Conservation (phyloP, 2,113 vertebrate genomes). For the Chionodraco myersi region DNA sequence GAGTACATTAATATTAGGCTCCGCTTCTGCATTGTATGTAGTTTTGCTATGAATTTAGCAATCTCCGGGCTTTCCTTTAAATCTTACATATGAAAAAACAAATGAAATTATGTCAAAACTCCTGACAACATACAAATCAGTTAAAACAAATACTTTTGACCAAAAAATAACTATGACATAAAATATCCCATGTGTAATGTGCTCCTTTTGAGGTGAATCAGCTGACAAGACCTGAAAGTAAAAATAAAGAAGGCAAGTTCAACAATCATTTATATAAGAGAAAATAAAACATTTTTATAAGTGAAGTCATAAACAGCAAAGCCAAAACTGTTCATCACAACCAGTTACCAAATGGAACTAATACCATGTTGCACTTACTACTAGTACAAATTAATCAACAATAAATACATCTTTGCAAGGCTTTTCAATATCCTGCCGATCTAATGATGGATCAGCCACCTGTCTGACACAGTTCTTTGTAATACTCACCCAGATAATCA, state of each 20-base stretch:
- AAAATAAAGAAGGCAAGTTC: not conserved
- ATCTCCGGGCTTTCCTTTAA: not conserved
- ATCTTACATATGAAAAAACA: not conserved
- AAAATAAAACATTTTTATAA: not conserved
- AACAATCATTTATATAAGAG: not conserved
- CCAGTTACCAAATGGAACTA: not conserved
- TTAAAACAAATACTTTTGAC: conserved; percentile 40
- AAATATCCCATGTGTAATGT: conserved; percentile 13
- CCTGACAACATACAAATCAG: not conserved
- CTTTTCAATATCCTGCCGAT: not conserved
- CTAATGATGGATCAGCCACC: not conserved
- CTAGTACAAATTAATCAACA: not conserved
- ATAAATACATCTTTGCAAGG: not conserved
- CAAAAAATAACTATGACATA: conserved; percentile 9
- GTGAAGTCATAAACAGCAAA: not conserved
- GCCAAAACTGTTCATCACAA: not conserved
- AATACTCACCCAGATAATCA: conserved; percentile 90
- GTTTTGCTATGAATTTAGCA: not conserved
- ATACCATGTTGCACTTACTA: not conserved
- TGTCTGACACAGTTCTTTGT: not conserved
- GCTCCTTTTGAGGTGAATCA: conserved; percentile 57
- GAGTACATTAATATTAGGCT: too few species aligned
- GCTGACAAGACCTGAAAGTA: conserved; percentile 83
- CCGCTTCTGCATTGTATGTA: not conserved
- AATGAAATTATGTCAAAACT: not conserved